Conservation (phyloP, 2,113 vertebrate genomes). For the Erpornis zantholeuca region DNA sequence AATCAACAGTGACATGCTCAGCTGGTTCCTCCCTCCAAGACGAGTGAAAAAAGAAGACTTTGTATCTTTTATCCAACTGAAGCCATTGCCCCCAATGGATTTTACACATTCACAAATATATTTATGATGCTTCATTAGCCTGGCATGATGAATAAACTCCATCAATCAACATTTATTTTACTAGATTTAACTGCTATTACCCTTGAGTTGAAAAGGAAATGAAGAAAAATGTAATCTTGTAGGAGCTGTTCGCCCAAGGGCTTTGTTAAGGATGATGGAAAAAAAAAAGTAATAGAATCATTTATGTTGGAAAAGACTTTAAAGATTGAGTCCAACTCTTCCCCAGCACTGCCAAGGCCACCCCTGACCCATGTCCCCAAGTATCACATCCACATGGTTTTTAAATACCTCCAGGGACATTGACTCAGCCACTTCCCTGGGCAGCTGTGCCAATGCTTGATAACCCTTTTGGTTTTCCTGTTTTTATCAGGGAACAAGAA, state of each 20-base stretch:
- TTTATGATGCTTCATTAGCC: slow-evolving; percentile 52
- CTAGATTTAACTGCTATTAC: slow-evolving; percentile 37
- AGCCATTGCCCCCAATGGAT: neutral
- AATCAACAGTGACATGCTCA: neutral
- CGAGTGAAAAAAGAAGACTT: neutral
- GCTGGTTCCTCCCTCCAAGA: neutral
- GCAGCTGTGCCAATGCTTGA: neutral
- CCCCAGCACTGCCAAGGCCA: neutral
- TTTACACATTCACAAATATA: slow-evolving; percentile 17
- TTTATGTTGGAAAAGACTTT: neutral
- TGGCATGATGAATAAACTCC: slow-evolving; percentile 30
- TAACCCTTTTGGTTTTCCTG: neutral
- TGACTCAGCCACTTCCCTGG: slow-evolving; percentile 1
- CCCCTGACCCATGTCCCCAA: neutral
- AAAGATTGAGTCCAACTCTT: neutral
- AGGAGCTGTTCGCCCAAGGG: neutral
- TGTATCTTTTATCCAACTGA: neutral
- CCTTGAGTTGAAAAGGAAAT: slow-evolving; percentile 33
- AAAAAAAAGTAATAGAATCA: neutral
- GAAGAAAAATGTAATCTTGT: neutral
- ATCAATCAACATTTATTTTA: slow-evolving; percentile 47
- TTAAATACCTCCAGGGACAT: neutral
- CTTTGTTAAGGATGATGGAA: neutral
- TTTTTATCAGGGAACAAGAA: neutral
- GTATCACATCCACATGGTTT: neutral